Evolutionary conservation across 1,140 invertebrate species (phyloP).

Genomic region (Goniozus legneri): DNA sequence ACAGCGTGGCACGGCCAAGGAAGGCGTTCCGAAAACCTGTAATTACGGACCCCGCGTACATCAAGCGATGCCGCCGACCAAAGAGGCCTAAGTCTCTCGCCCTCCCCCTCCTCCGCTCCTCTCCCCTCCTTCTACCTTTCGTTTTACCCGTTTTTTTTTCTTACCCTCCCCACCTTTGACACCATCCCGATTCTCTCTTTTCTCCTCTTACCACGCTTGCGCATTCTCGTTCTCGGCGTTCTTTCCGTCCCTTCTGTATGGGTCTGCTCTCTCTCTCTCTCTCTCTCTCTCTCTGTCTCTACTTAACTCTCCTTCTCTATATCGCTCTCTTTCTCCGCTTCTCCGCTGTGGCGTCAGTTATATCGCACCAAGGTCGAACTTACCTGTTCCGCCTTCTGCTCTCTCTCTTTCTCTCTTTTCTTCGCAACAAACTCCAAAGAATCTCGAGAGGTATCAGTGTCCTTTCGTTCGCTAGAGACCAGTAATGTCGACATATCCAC

Average conservation of each 20-base stretch:
- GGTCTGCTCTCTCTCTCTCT: not conserved
- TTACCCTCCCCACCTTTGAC: conserved; percentile 1
- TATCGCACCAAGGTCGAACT: too few relatives aligned
- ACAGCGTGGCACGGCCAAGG: conserved; percentile 26
- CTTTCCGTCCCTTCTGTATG: conserved; percentile 11
- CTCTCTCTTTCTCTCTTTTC: too few relatives aligned
- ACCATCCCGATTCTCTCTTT: conserved; percentile 6
- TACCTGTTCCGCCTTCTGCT: too few relatives aligned
- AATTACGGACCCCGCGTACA: conserved; percentile 52
- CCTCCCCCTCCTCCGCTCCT: conserved; percentile 14
- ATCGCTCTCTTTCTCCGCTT: too few relatives aligned
- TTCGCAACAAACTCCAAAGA: too few relatives aligned
- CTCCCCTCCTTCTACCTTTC: conserved; percentile 9
- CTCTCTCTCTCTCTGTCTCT: too few relatives aligned
- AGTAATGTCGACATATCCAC: too few relatives aligned
- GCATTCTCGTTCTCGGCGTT: conserved; percentile 9
- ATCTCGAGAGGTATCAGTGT: too few relatives aligned
- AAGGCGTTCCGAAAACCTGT: conserved; percentile 53
- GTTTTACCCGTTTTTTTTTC: conserved; percentile 14
- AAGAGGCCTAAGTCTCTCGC: conserved; percentile 20
- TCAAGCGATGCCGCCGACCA: conserved; percentile 48
- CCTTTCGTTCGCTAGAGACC: too few relatives aligned
- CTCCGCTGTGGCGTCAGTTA: too few relatives aligned
- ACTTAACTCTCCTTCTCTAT: too few relatives aligned
- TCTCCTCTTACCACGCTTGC: conserved; percentile 2